These are phyloP conservation scores for Tarsius wallacei DNA, from an alignment of 2,797 vertebrate genomes.

Conservation along the genomic window DNA sequence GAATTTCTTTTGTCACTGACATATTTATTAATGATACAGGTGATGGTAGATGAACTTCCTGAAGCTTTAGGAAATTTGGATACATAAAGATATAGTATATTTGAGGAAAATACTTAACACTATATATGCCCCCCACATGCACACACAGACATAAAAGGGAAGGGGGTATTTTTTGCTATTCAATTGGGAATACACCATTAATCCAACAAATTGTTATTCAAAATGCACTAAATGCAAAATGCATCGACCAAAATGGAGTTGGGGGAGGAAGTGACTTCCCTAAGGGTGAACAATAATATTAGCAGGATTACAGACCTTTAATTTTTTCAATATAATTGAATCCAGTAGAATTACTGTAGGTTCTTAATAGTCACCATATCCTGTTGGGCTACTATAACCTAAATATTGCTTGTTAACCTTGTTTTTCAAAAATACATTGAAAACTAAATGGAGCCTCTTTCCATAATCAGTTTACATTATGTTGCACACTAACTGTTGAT, in stretches of 20 bases:
- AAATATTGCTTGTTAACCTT: conserved; percentile 77
- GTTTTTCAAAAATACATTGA: conserved; percentile 78
- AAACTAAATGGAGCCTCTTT: conserved; percentile 78
- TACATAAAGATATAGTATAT: neutral
- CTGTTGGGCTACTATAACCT: conserved; percentile 72
- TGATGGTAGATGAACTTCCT: neutral
- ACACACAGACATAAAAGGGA: neutral
- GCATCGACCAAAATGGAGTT: conserved; percentile 5
- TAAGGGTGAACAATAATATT: conserved; percentile 42
- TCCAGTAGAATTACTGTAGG: conserved; percentile 57
- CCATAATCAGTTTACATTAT: conserved; percentile 78
- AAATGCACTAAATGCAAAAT: conserved; percentile 66
- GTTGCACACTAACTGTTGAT: neutral
- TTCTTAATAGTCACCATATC: conserved; percentile 69
- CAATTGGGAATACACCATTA: neutral
- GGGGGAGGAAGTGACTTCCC: conserved; percentile 59
- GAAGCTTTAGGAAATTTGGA: conserved; percentile 59
- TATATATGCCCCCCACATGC: neutral
- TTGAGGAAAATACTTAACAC: neutral
- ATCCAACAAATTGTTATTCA: conserved; percentile 39
- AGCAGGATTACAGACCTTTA: conserved; percentile 57
- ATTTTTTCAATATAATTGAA: conserved; percentile 83
- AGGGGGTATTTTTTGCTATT: neutral
- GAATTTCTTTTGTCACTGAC: neutral
- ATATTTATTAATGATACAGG: conserved; percentile 28